Evolutionary conservation across 1,140 invertebrate species (phyloP).

Genomic region (Probaryconus sp.): DNA sequence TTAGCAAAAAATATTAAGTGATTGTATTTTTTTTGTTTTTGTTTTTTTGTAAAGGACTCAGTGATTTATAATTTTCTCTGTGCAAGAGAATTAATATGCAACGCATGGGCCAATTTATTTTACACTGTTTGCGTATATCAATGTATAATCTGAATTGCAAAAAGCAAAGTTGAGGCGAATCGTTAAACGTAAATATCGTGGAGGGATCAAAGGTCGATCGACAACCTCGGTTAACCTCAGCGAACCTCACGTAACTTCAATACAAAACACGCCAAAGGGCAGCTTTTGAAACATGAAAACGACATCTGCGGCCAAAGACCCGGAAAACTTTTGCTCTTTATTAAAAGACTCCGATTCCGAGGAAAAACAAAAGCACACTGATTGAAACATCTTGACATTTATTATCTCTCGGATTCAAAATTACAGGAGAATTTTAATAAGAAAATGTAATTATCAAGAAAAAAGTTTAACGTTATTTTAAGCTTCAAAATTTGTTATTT

Average conservation of each 20-base stretch:
- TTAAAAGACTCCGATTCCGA: background rate
- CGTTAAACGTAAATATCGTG: constrained; percentile 13
- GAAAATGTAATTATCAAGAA: no score
- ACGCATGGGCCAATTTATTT: no score
- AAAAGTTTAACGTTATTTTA: no score
- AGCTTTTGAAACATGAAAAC: constrained; percentile 23
- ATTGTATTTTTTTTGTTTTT: no score
- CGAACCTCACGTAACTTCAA: constrained; percentile 23
- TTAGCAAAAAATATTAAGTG: no score
- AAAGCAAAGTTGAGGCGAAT: background rate
- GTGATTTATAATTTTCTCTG: no score
- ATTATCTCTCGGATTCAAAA: no score
- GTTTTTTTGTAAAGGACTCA: background rate
- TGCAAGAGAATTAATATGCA: no score
- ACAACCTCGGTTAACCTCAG: constrained; percentile 20
- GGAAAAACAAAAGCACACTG: no score
- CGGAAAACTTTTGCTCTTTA: background rate
- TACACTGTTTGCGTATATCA: background rate
- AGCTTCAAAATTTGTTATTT: no score
- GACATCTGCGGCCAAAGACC: constrained; percentile 5
- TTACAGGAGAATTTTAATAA: no score
- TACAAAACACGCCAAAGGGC: constrained; percentile 1
- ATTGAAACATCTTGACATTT: no score
- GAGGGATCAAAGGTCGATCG: constrained; percentile 24
- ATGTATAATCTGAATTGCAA: constrained; percentile 7